phyloP scores from a whole-genome alignment of 2,888 invertebrate genomes.

The Luperina testacea region DNA sequence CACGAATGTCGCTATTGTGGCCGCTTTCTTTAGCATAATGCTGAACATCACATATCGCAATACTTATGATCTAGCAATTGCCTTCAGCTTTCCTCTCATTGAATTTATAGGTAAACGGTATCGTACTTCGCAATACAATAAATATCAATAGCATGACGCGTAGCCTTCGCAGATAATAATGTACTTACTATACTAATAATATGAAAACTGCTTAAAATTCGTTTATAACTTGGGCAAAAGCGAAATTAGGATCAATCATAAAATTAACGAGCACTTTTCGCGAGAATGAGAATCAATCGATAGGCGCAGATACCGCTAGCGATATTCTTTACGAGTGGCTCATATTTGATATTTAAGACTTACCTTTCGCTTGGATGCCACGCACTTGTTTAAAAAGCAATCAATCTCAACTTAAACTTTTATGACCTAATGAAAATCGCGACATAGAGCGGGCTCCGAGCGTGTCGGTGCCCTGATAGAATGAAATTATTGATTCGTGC shows the following conservation, averaged over 20 bases:
- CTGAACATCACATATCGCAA: background rate
- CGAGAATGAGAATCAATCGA: background rate
- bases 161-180: conserved; percentile 34
- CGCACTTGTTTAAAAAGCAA: conserved; percentile 5
- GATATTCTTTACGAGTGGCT: background rate
- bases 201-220: background rate
- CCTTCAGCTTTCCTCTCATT: conserved; percentile 37
- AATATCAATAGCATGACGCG: conserved; percentile 11
- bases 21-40: background rate
- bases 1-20: background rate
- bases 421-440: background rate
- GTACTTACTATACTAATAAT: background rate
- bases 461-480: conserved; percentile 7
- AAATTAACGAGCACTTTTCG: background rate
- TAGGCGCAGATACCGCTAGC: background rate
- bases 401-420: background rate
- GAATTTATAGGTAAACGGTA: conserved; percentile 3
- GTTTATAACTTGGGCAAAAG: background rate
- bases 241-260: background rate
- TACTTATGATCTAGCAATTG: conserved; percentile 39
- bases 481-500: conserved; percentile 47
- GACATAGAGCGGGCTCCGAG: background rate
- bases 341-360: background rate
- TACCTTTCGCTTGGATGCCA: background rate
- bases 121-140: conserved; percentile 18